Evolutionary conservation across 2,888 invertebrate species (phyloP).

Genomic region (Perdita meconis): DNA sequence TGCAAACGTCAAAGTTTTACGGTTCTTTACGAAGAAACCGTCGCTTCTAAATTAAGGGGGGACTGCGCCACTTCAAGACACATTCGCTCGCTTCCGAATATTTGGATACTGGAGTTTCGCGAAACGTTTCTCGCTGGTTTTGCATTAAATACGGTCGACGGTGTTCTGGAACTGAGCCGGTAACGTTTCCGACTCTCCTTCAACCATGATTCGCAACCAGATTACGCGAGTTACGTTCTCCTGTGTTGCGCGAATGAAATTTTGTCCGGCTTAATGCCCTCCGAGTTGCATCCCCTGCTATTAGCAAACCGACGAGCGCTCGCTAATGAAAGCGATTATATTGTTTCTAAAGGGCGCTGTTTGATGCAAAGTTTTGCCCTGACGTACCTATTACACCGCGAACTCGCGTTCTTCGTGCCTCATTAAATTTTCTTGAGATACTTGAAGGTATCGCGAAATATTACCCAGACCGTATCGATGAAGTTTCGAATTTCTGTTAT

Average conservation of each 20-base stretch:
- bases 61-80: neutral
- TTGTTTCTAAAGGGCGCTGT: neutral
- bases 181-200: conserved; percentile 5
- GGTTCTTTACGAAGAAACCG: neutral
- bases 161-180: neutral
- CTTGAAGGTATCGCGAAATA: too few species aligned
- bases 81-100: neutral
- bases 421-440: neutral
- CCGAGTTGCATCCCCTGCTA: neutral
- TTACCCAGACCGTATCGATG: too few species aligned
- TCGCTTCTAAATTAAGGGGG: neutral
- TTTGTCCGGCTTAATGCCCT: conserved; percentile 26
- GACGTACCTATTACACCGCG: neutral
- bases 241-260: conserved; percentile 23
- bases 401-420: neutral
- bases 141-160: neutral
- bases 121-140: neutral
- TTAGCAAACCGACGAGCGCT: neutral
- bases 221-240: conserved; percentile 17
- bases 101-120: neutral
- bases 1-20: neutral
- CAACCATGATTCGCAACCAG: neutral
- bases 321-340: conserved; percentile 21
- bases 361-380: neutral
- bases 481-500: neutral